Percentiles rank a stretch among this genome's conserved stretches.
Conservation (phyloP, 2,113 vertebrate genomes). For the Callaeas wilsoni region DNA sequence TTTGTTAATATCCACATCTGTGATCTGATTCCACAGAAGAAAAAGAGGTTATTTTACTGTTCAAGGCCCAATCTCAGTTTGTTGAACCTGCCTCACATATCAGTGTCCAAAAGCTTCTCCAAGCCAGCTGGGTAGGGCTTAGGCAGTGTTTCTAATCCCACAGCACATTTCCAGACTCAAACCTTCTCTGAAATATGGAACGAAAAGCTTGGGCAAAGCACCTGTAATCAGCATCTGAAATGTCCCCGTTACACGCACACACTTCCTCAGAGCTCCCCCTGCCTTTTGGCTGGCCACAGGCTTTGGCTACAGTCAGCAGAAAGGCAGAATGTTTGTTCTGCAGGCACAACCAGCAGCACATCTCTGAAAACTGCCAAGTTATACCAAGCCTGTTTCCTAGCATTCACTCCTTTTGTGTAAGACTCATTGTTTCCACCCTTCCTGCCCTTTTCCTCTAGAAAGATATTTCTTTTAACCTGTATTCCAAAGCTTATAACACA, state of each 20-base stretch:
- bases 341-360: background rate
- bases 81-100: background rate
- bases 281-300: background rate
- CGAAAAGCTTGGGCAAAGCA: background rate
- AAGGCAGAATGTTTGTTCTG: background rate
- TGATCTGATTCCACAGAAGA: background rate
- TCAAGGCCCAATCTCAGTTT: background rate
- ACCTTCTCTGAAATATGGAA: background rate
- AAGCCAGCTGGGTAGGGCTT: background rate
- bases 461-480: background rate
- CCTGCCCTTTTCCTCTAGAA: background rate
- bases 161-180: background rate
- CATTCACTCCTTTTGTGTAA: background rate
- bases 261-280: background rate
- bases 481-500: background rate
- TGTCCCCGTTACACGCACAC: accelerated
- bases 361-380: background rate
- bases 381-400: background rate
- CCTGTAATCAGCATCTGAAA: background rate
- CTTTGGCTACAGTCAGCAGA: background rate
- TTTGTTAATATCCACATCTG: background rate
- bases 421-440: background rate
- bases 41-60: background rate
- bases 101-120: background rate
- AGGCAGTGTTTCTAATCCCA: background rate